Conservation (phyloP, 2,888 invertebrate genomes). For the Drosophila robusta region DNA sequence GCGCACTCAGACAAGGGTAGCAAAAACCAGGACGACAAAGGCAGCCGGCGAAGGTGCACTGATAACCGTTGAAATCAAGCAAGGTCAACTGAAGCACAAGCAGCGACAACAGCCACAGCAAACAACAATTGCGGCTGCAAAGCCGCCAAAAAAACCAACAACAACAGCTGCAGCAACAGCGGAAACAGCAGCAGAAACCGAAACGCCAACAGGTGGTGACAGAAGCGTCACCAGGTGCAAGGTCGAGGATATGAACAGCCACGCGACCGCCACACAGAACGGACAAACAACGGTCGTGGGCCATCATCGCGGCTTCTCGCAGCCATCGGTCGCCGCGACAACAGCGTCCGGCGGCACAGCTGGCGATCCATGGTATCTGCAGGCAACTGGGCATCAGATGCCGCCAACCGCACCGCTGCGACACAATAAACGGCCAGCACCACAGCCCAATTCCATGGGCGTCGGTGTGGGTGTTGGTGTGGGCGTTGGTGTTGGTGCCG, state of each 20-base stretch:
- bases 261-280: conserved; percentile 84
- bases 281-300: conserved; percentile 85
- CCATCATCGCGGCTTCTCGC: conserved; percentile 85
- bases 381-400: conserved; percentile 85
- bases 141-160: conserved; percentile 23
- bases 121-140: conserved; percentile 48
- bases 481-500: conserved; percentile 33
- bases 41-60: conserved; percentile 37
- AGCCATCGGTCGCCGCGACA: conserved; percentile 82
- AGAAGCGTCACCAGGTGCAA: conserved; percentile 42
- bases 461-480: conserved; percentile 55
- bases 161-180: conserved; percentile 8
- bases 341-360: conserved; percentile 77
- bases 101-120: conserved; percentile 12
- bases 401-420: conserved; percentile 85
- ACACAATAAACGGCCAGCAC: conserved; percentile 85
- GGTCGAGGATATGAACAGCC: conserved; percentile 85
- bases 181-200: conserved; percentile 14
- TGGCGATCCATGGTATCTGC: conserved; percentile 85
- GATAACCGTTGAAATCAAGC: conserved; percentile 67
- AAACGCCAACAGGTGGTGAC: conserved; percentile 40
- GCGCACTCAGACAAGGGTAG: conserved; percentile 27
- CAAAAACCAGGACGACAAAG: conserved; percentile 30
- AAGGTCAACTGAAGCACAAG: conserved; percentile 46
- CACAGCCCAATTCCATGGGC: conserved; percentile 80